phyloP scores from a whole-genome alignment of 1,140 invertebrate genomes.

The Pentalonia nigronervosa region DNA sequence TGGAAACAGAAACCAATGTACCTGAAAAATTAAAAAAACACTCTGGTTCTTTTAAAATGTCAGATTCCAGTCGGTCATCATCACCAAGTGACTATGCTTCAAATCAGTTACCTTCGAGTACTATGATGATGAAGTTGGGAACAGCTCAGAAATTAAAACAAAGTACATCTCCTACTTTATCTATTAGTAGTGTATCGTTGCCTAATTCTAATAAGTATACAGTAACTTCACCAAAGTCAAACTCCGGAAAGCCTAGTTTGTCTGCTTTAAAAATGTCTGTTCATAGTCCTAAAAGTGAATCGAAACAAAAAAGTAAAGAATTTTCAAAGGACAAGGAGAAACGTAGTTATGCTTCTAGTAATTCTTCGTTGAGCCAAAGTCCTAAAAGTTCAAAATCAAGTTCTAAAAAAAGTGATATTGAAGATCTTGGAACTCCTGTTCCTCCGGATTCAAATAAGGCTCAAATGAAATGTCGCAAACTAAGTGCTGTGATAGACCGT shows the following conservation, averaged over 20 bases:
- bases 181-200: conserved; percentile 70
- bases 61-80: conserved; percentile 54
- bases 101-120: conserved; percentile 51
- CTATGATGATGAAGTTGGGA: conserved; percentile 54
- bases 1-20: conserved; percentile 65
- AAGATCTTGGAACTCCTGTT: conserved; percentile 61
- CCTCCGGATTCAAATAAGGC: conserved; percentile 27
- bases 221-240: conserved; percentile 64
- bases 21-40: conserved; percentile 57
- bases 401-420: conserved; percentile 71
- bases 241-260: conserved; percentile 86
- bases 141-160: conserved; percentile 54
- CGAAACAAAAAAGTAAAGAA: conserved; percentile 66
- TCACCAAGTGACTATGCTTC: conserved; percentile 54
- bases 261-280: conserved; percentile 83
- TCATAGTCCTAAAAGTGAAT: conserved; percentile 68
- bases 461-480: conserved; percentile 40
- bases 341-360: conserved; percentile 65
- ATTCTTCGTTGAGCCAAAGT: conserved; percentile 68
- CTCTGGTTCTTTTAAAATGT: conserved; percentile 49
- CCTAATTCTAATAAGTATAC: conserved; percentile 79
- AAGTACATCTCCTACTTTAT: conserved; percentile 53
- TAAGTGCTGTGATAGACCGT: conserved; percentile 50
- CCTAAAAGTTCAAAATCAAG: conserved; percentile 72
- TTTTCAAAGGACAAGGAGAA: conserved; percentile 64